Evolutionary conservation across 1,140 invertebrate genomes (phyloP).

Genomic region (Zaprionus capensis): DNA sequence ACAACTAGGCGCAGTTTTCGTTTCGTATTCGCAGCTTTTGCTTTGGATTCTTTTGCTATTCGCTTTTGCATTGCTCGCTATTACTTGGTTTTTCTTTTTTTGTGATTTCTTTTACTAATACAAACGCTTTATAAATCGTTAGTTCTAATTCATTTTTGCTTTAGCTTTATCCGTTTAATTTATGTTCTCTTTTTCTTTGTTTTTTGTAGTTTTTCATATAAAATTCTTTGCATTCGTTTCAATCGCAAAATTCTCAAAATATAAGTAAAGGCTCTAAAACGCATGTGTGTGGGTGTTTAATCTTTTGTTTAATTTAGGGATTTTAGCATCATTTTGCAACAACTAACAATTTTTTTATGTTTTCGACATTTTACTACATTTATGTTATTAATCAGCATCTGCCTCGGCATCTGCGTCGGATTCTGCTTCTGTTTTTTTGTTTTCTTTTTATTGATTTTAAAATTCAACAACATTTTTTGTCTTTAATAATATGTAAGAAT

Average conservation of each 20-base stretch:
- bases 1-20: conserved; percentile 68
- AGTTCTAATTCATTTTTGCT: conserved; percentile 58
- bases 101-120: conserved; percentile 52
- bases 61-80: conserved; percentile 51
- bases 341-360: conserved; percentile 78
- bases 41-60: conserved; percentile 38
- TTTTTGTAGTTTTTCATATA: conserved; percentile 63
- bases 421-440: conserved; percentile 39
- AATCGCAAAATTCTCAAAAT: conserved; percentile 80
- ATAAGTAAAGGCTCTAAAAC: conserved; percentile 82
- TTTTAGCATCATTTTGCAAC: conserved; percentile 63
- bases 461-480: conserved; percentile 77
- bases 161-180: conserved; percentile 52
- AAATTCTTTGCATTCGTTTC: conserved; percentile 78
- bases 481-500: conserved; percentile 76
- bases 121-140: conserved; percentile 63
- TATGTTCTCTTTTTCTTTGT: conserved; percentile 34
- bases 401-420: conserved; percentile 23
- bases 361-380: conserved; percentile 51
- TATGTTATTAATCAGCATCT: conserved; percentile 35
- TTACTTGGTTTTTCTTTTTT: conserved; percentile 52
- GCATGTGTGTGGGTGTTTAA: conserved; percentile 56
- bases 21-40: conserved; percentile 33
- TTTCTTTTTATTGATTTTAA: conserved; percentile 70
- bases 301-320: conserved; percentile 43